Base-by-base conservation (phyloP, 2,888 invertebrate species). In the Eucera pruinosa region DNA sequence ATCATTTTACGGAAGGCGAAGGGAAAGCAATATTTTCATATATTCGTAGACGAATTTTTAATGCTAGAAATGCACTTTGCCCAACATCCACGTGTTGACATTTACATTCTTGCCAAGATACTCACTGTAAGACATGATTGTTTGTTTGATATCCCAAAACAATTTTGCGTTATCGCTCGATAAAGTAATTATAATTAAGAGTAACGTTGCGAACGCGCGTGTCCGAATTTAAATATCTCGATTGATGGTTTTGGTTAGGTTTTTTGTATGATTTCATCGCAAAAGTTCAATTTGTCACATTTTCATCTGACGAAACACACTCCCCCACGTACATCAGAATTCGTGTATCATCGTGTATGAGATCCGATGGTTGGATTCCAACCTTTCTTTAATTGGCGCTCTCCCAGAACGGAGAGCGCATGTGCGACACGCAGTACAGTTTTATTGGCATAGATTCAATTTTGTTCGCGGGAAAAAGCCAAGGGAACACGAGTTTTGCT, bases 111-210 rank as follows among this genome's bases (percentile, higher is more conserved):
- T 36, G 5, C 3, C n/a, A n/a, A 43, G 33, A 13, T 73, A 73
- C 73, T 73, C n/a, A 73, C 73, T 54, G n/a, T 39, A 62, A 43
- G 62, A 25, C 73, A 73, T 73, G 20, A 20, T 48, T 13, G 47
- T 48, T 52, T 11, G 1, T 36, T 41, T 18, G n/a, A n/a, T n/a
- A 52, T 27, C 27, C 18, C 9, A 23, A 20, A 27, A 48, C 13
- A 30, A 48, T n/a, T 43, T 50, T 5, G 5, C 33, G 15, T 43
- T 67, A 67, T 36, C 33, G 23, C 15, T 11, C 43, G 33, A 61
- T n/a, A 20, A 45, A 36, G 13, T 25, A 18, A 25, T 48, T n/a
- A 20, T 47, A 36, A 36, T 48, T 48, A 39, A 67, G 3, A 18
- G n/a, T 39, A 36, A 15, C 5, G 18, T 9, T 6, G 20, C 5